These are phyloP conservation scores for Atrichornis clamosus DNA, from an alignment of 2,113 vertebrate species.

Conservation along the genomic window DNA sequence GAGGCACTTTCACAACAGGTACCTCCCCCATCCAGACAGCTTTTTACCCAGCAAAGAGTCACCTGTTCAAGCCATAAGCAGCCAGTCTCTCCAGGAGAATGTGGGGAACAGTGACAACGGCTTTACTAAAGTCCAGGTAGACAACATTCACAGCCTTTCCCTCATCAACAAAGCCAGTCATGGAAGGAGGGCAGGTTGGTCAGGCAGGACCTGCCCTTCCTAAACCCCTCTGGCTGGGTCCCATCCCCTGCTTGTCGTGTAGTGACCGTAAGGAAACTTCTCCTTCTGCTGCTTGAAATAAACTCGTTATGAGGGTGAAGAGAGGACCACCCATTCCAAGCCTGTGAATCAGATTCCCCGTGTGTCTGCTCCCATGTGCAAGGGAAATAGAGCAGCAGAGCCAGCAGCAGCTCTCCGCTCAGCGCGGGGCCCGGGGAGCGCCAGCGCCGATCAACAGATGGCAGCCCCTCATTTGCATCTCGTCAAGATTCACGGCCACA, in stretches of 20 bases:
- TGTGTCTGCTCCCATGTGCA: background rate
- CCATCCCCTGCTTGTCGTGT: background rate
- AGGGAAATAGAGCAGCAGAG: background rate
- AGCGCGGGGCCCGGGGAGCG: fast-evolving
- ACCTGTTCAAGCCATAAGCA: background rate
- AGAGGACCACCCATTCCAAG: background rate
- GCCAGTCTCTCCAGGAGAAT: background rate
- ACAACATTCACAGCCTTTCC: background rate
- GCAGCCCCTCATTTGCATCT: background rate
- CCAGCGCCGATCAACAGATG: background rate
- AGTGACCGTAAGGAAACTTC: background rate
- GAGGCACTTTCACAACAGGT: background rate
- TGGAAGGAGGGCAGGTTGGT: background rate
- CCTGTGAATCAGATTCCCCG: background rate
- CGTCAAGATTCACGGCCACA: background rate
- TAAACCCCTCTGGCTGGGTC: background rate
- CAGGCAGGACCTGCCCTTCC: background rate
- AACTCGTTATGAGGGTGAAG: background rate
- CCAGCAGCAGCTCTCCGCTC: background rate
- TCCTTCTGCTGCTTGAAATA: background rate
- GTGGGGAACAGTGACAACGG: background rate
- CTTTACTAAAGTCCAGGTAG: background rate
- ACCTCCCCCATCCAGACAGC: background rate
- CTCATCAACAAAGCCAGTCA: too few relatives aligned
- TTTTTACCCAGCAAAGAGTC: background rate